Conservation (phyloP, 2,113 vertebrate genomes). For the Esox niger region DNA sequence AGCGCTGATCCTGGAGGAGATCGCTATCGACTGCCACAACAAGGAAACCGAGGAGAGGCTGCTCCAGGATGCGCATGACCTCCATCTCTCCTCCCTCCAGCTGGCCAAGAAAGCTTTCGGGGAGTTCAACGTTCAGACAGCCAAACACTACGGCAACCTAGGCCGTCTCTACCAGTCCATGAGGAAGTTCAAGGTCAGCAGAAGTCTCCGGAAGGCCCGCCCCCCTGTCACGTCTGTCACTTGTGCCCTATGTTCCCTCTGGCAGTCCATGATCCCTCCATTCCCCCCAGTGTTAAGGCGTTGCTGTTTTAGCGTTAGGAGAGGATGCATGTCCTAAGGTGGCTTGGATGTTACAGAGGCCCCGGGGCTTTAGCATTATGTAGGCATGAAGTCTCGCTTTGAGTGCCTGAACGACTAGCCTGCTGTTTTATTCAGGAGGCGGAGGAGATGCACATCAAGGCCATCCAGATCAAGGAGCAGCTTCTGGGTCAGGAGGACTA, state of each 20-base stretch:
- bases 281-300: neutral
- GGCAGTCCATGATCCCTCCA: neutral
- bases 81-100: constrained; percentile 96
- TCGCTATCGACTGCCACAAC: constrained; percentile 98
- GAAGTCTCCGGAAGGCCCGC: neutral
- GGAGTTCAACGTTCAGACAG: constrained; percentile 98
- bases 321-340: neutral
- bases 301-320: neutral
- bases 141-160: constrained; percentile 98
- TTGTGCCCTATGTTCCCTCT: neutral
- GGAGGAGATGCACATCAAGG: constrained; percentile 99
- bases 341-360: neutral
- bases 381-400: neutral
- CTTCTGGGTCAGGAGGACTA: constrained; percentile 97
- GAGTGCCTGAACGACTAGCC: neutral
- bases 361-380: neutral
- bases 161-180: constrained; percentile 98
- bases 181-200: constrained; percentile 95
- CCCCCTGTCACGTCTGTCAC: neutral
- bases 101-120: constrained; percentile 97
- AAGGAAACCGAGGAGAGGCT: constrained; percentile 97
- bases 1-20: constrained; percentile 98
- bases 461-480: constrained; percentile 98
- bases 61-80: constrained; percentile 95
- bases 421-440: constrained; percentile 79